These are phyloP conservation scores for Mercenaria mercenaria DNA, from an alignment of 1,140 invertebrate species.

Conservation along the genomic window DNA sequence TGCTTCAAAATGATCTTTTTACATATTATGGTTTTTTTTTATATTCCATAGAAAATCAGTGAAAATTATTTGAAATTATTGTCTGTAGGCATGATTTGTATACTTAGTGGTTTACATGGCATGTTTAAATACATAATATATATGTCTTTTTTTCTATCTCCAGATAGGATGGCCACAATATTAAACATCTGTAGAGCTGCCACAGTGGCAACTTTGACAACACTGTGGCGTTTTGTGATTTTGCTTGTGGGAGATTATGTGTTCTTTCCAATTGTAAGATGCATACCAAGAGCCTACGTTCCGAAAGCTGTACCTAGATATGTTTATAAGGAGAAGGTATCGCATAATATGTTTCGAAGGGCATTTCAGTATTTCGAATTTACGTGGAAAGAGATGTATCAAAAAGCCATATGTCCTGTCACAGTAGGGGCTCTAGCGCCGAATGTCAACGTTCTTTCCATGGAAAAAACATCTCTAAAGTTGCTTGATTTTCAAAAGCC, in stretches of 20 bases:
- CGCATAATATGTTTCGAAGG: not conserved
- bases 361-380: not conserved
- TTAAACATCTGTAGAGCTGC: not conserved
- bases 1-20: no score
- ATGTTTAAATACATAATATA: not conserved
- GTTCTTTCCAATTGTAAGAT: not conserved
- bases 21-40: no score
- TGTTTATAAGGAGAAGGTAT: not conserved
- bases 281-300: not conserved
- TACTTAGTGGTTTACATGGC: no score
- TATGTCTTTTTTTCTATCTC: no score
- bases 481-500: conserved; percentile 71
- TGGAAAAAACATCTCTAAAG: conserved; percentile 52
- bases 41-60: no score
- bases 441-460: conserved; percentile 53
- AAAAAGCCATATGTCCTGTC: not conserved
- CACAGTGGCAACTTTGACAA: not conserved
- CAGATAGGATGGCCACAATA: not conserved
- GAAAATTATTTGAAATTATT: no score
- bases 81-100: no score
- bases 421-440: conserved; percentile 27
- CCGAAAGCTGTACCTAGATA: not conserved
- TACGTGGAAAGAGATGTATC: not conserved
- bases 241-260: not conserved
- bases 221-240: not conserved